A percentile compares a stretch with the other conserved stretches of the same genome.
These are phyloP conservation scores for Chrysemys picta DNA, from an alignment of 2,113 vertebrate species.

Conservation along the genomic window DNA sequence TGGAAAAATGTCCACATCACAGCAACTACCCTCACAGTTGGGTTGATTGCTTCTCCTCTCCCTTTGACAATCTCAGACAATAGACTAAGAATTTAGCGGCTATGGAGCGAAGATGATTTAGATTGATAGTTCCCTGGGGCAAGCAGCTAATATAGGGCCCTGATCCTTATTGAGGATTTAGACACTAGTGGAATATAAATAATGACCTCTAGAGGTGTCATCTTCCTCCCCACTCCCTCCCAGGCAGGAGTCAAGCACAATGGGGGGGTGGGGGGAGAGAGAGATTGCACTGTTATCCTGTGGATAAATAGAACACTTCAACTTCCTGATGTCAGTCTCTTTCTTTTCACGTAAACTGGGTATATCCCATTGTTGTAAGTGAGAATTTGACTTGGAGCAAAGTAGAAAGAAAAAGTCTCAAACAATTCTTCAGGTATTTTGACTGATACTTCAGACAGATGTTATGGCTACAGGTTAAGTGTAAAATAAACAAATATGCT, in stretches of 20 bases:
- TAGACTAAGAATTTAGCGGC: neutral
- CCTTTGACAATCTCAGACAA: slow-evolving; percentile 5
- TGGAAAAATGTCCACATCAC: neutral
- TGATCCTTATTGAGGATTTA: neutral
- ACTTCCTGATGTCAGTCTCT: neutral
- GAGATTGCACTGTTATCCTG: neutral
- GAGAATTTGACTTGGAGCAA: neutral
- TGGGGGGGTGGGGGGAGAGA: neutral
- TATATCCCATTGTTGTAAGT: neutral
- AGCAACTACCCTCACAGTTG: neutral
- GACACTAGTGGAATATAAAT: neutral
- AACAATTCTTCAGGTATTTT: neutral
- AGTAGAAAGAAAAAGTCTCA: neutral
- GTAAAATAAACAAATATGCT: neutral
- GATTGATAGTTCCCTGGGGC: neutral
- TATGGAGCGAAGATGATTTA: rapidly evolving
- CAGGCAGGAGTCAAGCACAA: neutral
- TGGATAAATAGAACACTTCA: neutral
- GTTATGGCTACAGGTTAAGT: neutral
- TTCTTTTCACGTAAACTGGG: neutral
- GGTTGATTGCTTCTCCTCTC: neutral
- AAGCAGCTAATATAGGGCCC: neutral
- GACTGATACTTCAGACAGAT: neutral
- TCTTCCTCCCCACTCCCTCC: neutral
- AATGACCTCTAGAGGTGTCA: neutral